Percentiles rank a stretch among this genome's conserved stretches.
Evolutionary conservation across 1,140 invertebrate species (phyloP).

Genomic region (Meloidogyne floridensis): DNA sequence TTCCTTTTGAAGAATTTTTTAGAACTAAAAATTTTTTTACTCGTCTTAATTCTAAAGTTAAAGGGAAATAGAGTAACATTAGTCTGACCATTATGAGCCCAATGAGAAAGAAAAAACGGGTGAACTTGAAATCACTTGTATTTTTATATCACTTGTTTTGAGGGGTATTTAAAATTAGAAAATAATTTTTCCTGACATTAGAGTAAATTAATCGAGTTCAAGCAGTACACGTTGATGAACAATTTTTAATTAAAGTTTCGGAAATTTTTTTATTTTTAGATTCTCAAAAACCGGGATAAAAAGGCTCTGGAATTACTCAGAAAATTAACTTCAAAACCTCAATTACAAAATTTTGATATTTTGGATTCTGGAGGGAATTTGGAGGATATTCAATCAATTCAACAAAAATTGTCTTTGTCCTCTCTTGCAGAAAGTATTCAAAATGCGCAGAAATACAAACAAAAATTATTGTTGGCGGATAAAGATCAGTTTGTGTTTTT

Average conservation of each 20-base stretch:
- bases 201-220: not conserved
- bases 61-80: too few species aligned
- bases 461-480: constrained; percentile 37
- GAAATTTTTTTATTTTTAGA: not conserved
- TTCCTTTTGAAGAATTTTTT: too few species aligned
- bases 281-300: constrained; percentile 8
- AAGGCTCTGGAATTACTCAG: constrained; percentile 15
- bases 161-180: too few species aligned
- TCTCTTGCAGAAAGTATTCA: constrained; percentile 27
- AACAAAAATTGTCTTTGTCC: constrained; percentile 22
- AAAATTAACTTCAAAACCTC: constrained; percentile 3
- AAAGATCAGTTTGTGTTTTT: constrained; percentile 33
- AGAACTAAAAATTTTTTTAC: too few species aligned
- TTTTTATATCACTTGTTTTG: too few species aligned
- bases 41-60: too few species aligned
- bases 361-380: not conserved
- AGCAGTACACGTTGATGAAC: not conserved
- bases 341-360: constrained; percentile 15
- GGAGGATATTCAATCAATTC: not conserved
- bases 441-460: constrained; percentile 35
- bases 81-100: too few species aligned
- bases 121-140: too few species aligned
- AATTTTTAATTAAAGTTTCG: not conserved
- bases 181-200: not conserved
- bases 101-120: too few species aligned